Percentiles rank a stretch among this genome's conserved stretches.
These are phyloP conservation scores for Urechis unicinctus DNA, from an alignment of 2,888 invertebrate species.

Conservation along the genomic window DNA sequence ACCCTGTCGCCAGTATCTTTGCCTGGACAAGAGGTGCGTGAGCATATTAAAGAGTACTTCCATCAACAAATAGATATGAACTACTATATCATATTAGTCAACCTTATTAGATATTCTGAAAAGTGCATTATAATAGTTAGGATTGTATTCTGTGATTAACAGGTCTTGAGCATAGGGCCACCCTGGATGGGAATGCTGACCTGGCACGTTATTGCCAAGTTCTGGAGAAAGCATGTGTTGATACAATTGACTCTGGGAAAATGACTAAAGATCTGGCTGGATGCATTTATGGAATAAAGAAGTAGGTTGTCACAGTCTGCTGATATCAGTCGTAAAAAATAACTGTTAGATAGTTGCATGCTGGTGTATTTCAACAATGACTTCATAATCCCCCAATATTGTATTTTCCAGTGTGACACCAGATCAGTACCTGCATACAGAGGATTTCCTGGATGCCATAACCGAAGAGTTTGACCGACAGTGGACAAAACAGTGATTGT, in stretches of 20 bases:
- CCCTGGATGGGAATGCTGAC: slow-evolving; percentile 70
- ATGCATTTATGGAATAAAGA: slow-evolving; percentile 76
- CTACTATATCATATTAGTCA: no score
- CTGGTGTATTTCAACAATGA: no score
- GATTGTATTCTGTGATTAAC: no score
- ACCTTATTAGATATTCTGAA: no score
- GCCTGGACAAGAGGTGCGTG: slow-evolving; percentile 68
- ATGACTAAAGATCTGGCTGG: slow-evolving; percentile 85
- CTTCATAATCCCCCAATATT: no score
- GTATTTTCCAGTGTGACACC: slow-evolving; percentile 62
- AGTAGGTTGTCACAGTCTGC: slow-evolving; percentile 50
- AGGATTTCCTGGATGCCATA: slow-evolving; percentile 79
- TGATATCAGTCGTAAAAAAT: no score
- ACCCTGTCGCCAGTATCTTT: slow-evolving; percentile 85
- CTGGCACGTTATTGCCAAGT: slow-evolving; percentile 64
- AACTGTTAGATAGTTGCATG: no score
- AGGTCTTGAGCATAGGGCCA: slow-evolving; percentile 75
- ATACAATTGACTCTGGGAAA: slow-evolving; percentile 73
- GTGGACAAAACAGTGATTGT: slow-evolving; percentile 16
- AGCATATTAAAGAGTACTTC: not conserved
- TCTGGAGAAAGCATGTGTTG: slow-evolving; percentile 76
- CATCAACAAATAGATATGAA: no score
- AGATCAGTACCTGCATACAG: slow-evolving; percentile 74
- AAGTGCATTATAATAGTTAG: no score
- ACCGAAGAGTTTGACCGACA: slow-evolving; percentile 62